Evolutionary conservation across 2,113 vertebrate genomes (phyloP).

Genomic region (Scytalopus superciliaris): DNA sequence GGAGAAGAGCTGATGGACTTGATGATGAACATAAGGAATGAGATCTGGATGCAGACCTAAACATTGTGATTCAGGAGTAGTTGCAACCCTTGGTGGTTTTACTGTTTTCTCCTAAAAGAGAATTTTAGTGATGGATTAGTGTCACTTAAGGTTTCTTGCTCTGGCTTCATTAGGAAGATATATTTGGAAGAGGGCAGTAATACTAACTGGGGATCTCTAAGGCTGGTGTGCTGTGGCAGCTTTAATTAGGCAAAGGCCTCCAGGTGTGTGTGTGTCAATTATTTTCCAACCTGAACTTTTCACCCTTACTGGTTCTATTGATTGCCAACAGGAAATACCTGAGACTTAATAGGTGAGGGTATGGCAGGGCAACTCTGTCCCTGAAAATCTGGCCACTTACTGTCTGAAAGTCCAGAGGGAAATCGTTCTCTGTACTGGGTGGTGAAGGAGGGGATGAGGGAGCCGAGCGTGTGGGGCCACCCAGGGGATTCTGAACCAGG

Average conservation of each 20-base stretch:
- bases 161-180: background rate
- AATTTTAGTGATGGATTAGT: background rate
- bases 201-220: background rate
- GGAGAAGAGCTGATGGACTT: background rate
- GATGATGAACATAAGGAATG: background rate
- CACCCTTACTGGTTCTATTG: background rate
- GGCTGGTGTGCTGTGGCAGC: background rate
- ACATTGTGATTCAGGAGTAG: background rate
- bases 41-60: background rate
- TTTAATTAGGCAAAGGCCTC: background rate
- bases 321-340: background rate
- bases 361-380: background rate
- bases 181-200: background rate
- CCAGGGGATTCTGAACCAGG: rapidly evolving
- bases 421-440: rapidly evolving
- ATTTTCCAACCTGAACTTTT: background rate
- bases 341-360: background rate
- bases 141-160: background rate
- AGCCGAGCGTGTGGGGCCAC: background rate
- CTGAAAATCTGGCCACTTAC: rapidly evolving
- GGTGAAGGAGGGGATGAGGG: background rate
- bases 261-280: background rate
- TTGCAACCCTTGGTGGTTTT: background rate
- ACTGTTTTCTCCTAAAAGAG: background rate
- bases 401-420: background rate